Evolutionary conservation across 2,888 invertebrate species (phyloP).

Genomic region (Taphrorychus bicolor): DNA sequence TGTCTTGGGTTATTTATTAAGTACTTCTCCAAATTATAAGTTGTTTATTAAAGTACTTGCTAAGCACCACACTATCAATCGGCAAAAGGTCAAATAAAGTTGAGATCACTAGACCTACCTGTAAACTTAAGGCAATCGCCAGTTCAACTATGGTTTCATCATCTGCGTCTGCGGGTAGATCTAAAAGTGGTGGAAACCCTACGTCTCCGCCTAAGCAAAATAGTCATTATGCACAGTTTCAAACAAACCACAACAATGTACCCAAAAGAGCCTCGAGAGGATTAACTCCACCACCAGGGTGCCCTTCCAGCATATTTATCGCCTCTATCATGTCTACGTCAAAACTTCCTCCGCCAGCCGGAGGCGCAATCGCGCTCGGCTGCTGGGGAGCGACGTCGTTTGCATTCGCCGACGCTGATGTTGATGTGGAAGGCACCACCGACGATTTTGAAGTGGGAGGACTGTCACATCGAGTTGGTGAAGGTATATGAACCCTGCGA

Average conservation of each 20-base stretch:
- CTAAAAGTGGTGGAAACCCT: conserved; percentile 80
- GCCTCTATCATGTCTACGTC: conserved; percentile 54
- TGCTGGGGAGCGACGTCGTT: conserved; percentile 46
- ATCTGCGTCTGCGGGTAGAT: conserved; percentile 93
- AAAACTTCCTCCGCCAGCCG: conserved; percentile 10
- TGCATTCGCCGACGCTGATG: conserved; percentile 20
- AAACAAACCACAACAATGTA: conserved; percentile 32
- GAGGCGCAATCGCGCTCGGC: conserved; percentile 1
- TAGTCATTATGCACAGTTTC: background rate
- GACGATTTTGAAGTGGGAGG: conserved; percentile 58
- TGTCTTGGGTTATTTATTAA: too few relatives aligned
- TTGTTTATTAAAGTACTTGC: too few relatives aligned
- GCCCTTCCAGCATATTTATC: conserved; percentile 51
- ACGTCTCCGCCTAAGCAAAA: conserved; percentile 52
- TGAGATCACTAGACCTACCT: conserved; percentile 56
- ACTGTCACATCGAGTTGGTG: conserved; percentile 73
- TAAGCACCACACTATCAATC: too few relatives aligned
- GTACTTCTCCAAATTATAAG: too few relatives aligned
- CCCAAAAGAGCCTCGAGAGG: conserved; percentile 62
- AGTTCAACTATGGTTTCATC: conserved; percentile 97
- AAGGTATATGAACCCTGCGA: conserved; percentile 77
- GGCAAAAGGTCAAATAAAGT: too few relatives aligned
- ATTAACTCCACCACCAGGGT: conserved; percentile 48
- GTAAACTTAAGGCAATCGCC: conserved; percentile 92
- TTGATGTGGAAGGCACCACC: conserved; percentile 31